These are phyloP conservation scores for Neelides sp. DNA, from an alignment of 1,140 invertebrate genomes.

Conservation along the genomic window DNA sequence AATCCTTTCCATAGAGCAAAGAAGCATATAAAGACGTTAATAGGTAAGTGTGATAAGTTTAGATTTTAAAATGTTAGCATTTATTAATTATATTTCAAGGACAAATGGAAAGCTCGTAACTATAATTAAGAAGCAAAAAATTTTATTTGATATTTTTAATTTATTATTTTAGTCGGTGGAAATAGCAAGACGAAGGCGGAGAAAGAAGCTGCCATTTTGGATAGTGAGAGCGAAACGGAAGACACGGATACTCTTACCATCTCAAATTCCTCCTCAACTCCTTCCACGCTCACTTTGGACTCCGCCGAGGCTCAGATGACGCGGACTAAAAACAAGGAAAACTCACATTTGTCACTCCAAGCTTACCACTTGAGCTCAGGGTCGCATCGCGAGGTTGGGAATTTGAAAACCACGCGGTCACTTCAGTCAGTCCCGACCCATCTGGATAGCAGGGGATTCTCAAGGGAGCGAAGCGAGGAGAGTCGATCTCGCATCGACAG, in stretches of 20 bases:
- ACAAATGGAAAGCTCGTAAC: too few relatives aligned
- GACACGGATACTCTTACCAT: slow-evolving; percentile 15
- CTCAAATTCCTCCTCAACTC: slow-evolving; percentile 25
- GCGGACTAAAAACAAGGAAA: background rate
- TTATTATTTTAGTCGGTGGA: slow-evolving; percentile 29
- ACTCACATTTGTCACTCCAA: background rate
- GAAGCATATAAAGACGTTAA: slow-evolving; percentile 36
- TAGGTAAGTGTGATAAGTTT: slow-evolving; percentile 34
- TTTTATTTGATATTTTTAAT: slow-evolving; percentile 4
- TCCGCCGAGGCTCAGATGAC: too few relatives aligned
- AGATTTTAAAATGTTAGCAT: too few relatives aligned
- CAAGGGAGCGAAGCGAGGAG: too few relatives aligned
- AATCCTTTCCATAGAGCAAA: slow-evolving; percentile 36
- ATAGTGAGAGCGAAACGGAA: slow-evolving; percentile 30
- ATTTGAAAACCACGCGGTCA: too few relatives aligned
- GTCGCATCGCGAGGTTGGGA: slow-evolving; percentile 9
- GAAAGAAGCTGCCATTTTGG: slow-evolving; percentile 26
- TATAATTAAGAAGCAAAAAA: background rate
- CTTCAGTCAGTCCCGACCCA: too few relatives aligned
- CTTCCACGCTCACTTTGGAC: slow-evolving; percentile 24
- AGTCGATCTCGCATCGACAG: slow-evolving; percentile 18
- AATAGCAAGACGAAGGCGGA: slow-evolving; percentile 30
- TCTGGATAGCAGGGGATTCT: too few relatives aligned
- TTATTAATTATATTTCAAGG: too few relatives aligned
- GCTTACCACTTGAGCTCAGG: background rate